Conservation (phyloP, 2,888 invertebrate genomes). For the Gastracanthus pulcherrimus region DNA sequence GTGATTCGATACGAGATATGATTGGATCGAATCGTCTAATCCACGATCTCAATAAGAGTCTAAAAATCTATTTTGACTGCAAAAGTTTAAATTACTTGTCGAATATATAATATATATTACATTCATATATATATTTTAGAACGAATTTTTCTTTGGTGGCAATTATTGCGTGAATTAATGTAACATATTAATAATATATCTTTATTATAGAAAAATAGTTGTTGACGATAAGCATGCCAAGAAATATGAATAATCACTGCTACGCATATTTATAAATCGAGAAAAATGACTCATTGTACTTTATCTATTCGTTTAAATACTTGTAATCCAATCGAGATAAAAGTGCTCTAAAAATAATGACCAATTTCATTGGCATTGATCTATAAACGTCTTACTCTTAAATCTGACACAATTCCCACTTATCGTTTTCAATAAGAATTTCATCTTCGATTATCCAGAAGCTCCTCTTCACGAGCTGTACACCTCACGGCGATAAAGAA, state of each 20-base stretch:
- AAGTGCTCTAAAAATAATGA: not conserved
- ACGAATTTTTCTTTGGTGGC: not conserved
- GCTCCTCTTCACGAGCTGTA: not conserved
- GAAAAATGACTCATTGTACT: not conserved
- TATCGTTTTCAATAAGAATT: not conserved
- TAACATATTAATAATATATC: not conserved
- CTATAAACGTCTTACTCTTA: not conserved
- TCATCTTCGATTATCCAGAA: not conserved
- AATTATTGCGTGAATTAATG: not conserved
- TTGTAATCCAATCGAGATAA: not conserved
- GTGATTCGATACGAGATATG: not conserved
- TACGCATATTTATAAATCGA: not conserved
- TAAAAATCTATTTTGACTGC: not conserved
- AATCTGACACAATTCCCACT: not conserved
- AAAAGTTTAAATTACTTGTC: too few relatives aligned
- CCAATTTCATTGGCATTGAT: not conserved
- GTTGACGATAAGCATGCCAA: not conserved
- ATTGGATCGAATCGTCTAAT: not conserved
- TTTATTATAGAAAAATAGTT: not conserved
- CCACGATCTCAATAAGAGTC: not conserved
- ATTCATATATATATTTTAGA: too few relatives aligned
- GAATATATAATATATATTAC: too few relatives aligned
- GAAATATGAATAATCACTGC: not conserved
- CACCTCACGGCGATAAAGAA: not conserved
- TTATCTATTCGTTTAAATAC: not conserved